A percentile compares a stretch with the other conserved stretches of the same genome.
Conservation (phyloP, 2,888 invertebrate genomes). For the Brenthis daphne region DNA sequence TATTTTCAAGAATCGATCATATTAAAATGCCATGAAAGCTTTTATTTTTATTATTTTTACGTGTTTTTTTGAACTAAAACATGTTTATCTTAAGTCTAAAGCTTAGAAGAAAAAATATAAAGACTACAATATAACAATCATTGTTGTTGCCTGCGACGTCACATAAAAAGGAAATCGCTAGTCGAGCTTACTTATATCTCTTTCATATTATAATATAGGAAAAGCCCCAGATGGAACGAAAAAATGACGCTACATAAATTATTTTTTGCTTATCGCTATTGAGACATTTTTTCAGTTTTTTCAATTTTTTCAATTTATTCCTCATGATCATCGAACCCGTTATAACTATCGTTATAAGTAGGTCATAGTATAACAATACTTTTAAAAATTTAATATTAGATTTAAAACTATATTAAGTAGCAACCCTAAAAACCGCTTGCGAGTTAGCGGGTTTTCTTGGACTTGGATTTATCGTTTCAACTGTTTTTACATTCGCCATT, state of each 20-base stretch:
- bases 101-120: slow-evolving; percentile 12
- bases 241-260: too few relatives aligned
- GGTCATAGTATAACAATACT: background rate
- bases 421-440: slow-evolving; percentile 50
- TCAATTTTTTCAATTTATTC: too few relatives aligned
- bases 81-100: background rate
- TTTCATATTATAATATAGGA: slow-evolving; percentile 58
- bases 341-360: too few relatives aligned
- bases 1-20: too few relatives aligned
- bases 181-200: slow-evolving; percentile 48
- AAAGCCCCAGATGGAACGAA: background rate
- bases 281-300: too few relatives aligned
- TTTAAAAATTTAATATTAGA: background rate
- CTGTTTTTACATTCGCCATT: slow-evolving; percentile 42
- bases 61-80: background rate
- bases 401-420: slow-evolving; percentile 7
- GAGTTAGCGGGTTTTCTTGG: slow-evolving; percentile 59
- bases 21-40: too few relatives aligned
- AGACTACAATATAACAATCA: slow-evolving; percentile 18
- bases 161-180: slow-evolving; percentile 35
- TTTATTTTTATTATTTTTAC: too few relatives aligned
- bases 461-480: slow-evolving; percentile 53
- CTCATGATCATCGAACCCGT: too few relatives aligned
- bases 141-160: slow-evolving; percentile 33
- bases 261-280: too few relatives aligned